Base-by-base conservation (phyloP, 2,888 invertebrate genomes). In the Ennomos erosarius region DNA sequence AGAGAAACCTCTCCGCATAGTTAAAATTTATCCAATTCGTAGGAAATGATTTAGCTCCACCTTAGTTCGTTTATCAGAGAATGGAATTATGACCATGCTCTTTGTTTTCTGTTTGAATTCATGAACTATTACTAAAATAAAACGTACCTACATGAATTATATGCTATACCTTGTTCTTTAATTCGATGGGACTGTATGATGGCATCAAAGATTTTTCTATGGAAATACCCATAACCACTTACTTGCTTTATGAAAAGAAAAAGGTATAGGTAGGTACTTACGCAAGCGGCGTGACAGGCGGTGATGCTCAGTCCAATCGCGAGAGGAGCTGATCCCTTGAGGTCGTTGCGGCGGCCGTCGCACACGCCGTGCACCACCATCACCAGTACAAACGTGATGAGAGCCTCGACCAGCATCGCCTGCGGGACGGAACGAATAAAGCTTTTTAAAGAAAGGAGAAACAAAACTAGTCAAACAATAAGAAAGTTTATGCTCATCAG, bases 221-320 rank as follows among this genome's bases (percentile, higher is more conserved):
- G n/a, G n/a, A n/a, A n/a, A n/a, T n/a, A n/a, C n/a, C n/a, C n/a
- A n/a, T n/a, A n/a, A n/a, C n/a, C n/a, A n/a, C n/a, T n/a, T n/a
- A n/a, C n/a, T n/a, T n/a, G n/a, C n/a, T n/a, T n/a, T n/a, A n/a
- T n/a, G n/a, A n/a, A n/a, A n/a, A n/a, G n/a, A n/a, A n/a, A n/a
- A n/a, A n/a, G n/a, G n/a, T 16, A 42, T 34, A 11, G 16, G 48
- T 40, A n/a, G 38, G 11, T 42, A 93, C 96, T 95, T 85, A 98
- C 98, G 66, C 95, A 96, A 62, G 96, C 95, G 65, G 98, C 93
- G 83, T 98, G 98, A 68, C 97, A 96, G 66, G 97, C 94, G 8
- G 96, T 94, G 73, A 98, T 96, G 58, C 98, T 94, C 57, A 98
- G 93, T 0, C 98, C 98, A 71, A 98, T 97, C 67, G 97, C 96